A percentile compares a stretch with the other conserved stretches of the same genome.
Conservation (phyloP, 2,888 invertebrate species). For the Meandrusa payeni region DNA sequence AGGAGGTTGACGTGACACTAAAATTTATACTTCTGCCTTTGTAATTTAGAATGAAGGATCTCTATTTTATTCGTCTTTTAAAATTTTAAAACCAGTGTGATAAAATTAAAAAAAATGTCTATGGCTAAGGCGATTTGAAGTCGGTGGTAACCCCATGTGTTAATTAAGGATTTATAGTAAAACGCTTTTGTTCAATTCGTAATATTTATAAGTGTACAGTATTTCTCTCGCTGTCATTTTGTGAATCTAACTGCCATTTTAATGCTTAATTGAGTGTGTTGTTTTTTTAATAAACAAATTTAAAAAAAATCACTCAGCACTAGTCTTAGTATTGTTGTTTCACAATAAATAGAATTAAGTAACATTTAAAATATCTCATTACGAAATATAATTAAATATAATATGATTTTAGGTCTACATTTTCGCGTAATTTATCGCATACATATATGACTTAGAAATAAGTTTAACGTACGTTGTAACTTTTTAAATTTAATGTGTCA, state of each 20-base stretch:
- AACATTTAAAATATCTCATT: conserved; percentile 34
- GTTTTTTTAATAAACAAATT: conserved; percentile 3
- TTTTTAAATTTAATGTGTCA: no score
- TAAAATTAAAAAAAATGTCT: conserved; percentile 4
- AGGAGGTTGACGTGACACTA: no score
- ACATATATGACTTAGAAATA: conserved; percentile 10
- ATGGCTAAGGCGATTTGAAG: conserved; percentile 1
- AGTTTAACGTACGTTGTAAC: not conserved
- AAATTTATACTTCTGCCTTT: not conserved
- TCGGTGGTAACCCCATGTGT: not conserved
- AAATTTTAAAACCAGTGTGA: conserved; percentile 6
- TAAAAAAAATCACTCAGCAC: conserved; percentile 37
- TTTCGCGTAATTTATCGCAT: conserved; percentile 23
- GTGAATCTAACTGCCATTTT: conserved; percentile 23
- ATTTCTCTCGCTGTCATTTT: conserved; percentile 10
- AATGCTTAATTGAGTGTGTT: conserved; percentile 21
- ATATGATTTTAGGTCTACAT: conserved; percentile 30
- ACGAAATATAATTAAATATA: conserved; percentile 30
- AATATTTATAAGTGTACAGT: conserved; percentile 23
- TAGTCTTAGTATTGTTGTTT: conserved; percentile 47
- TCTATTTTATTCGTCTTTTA: conserved; percentile 14
- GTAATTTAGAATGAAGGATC: conserved; percentile 9
- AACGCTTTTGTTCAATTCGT: conserved; percentile 15
- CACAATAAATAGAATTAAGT: conserved; percentile 29
- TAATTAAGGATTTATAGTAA: conserved; percentile 7